These are phyloP conservation scores for Xenopus petersii DNA, from an alignment of 2,797 vertebrate genomes.

Conservation along the genomic window DNA sequence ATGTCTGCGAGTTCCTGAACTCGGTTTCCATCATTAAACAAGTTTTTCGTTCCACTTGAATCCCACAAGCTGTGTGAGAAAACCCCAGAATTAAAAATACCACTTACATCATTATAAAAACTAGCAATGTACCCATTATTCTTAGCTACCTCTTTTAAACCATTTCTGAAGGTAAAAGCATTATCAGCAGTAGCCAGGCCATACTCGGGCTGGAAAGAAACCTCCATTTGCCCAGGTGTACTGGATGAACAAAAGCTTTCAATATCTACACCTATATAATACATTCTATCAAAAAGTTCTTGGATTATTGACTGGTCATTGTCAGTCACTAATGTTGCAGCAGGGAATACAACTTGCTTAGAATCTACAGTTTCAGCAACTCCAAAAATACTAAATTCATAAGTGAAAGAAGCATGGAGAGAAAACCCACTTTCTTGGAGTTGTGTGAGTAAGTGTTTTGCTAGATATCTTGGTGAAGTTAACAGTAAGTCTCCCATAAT, in stretches of 20 bases:
- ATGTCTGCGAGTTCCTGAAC: conserved; percentile 72
- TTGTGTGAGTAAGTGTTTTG: conserved; percentile 80
- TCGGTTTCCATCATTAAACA: conserved; percentile 71
- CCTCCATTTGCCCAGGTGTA: conserved; percentile 88
- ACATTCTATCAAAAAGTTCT: conserved; percentile 86
- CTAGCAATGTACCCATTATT: conserved; percentile 85
- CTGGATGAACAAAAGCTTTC: conserved; percentile 87
- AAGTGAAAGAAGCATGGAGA: conserved; percentile 82
- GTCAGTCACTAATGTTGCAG: conserved; percentile 80
- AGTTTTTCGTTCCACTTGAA: conserved; percentile 69
- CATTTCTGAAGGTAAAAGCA: conserved; percentile 89
- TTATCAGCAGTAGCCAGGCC: conserved; percentile 83
- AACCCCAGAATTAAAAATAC: conserved; percentile 79
- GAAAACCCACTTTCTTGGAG: conserved; percentile 82
- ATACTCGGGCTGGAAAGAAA: conserved; percentile 82
- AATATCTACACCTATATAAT: conserved; percentile 82
- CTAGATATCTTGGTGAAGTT: conserved; percentile 85
- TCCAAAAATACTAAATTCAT: conserved; percentile 86
- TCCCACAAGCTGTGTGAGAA: conserved; percentile 90
- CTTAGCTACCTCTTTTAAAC: conserved; percentile 90
- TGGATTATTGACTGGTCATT: conserved; percentile 87
- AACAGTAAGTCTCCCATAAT: conserved; percentile 75
- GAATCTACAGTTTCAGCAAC: conserved; percentile 81
- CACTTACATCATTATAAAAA: conserved; percentile 82
- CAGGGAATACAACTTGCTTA: conserved; percentile 84